Evolutionary conservation across 2,888 invertebrate genomes (phyloP).

Genomic region (Limnephilus lunatus): DNA sequence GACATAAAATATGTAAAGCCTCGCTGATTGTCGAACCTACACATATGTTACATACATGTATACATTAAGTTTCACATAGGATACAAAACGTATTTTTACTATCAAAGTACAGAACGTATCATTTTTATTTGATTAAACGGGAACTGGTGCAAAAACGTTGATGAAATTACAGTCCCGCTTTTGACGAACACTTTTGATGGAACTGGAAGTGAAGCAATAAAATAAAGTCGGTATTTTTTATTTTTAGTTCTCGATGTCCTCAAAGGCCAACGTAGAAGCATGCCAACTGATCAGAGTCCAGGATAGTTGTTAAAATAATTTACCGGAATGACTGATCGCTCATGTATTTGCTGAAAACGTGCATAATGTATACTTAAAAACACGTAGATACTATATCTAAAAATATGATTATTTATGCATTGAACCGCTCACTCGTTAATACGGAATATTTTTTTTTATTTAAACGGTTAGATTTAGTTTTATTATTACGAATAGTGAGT

Average conservation of each 20-base stretch:
- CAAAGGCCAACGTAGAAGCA: not conserved
- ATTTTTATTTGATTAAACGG: not conserved
- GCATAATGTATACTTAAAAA: too few relatives aligned
- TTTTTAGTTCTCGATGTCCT: not conserved
- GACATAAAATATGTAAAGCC: not conserved
- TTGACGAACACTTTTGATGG: not conserved
- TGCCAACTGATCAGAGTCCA: not conserved
- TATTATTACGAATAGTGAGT: too few relatives aligned
- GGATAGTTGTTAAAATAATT: too few relatives aligned
- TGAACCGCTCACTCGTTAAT: too few relatives aligned
- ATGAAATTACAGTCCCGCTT: not conserved
- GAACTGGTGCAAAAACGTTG: not conserved
- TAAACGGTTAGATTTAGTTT: too few relatives aligned
- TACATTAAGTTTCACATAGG: not conserved
- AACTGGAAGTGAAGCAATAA: not conserved
- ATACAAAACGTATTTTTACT: not conserved
- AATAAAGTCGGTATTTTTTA: not conserved
- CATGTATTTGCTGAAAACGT: too few relatives aligned
- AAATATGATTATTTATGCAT: too few relatives aligned
- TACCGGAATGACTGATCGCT: too few relatives aligned
- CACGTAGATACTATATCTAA: too few relatives aligned
- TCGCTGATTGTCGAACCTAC: not conserved
- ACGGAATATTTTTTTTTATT: too few relatives aligned
- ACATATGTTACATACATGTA: too few relatives aligned
- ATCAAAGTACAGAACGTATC: not conserved